A percentile compares a stretch with the other conserved stretches of the same genome.
Conservation (phyloP, 2,113 vertebrate species). For the Aegotheles bennettii region DNA sequence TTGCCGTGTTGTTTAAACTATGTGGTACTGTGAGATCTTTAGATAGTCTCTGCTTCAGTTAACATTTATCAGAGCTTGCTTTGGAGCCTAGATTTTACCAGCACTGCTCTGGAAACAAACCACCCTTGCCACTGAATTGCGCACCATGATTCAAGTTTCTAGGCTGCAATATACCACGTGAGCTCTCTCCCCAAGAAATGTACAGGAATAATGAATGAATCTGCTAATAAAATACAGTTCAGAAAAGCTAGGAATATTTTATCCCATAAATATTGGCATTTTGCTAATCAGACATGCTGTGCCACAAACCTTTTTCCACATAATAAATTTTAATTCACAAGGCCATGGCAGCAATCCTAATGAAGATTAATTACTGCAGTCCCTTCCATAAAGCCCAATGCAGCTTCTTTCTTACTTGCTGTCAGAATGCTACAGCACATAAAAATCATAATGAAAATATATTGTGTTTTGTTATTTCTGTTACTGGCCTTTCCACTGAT, state of each 20-base stretch:
- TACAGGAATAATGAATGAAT: constrained; percentile 36
- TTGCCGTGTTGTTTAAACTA: background rate
- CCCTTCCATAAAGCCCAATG: constrained; percentile 49
- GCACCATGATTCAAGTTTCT: background rate
- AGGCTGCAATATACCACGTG: background rate
- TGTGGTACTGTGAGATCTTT: background rate
- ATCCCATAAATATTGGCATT: constrained; percentile 49
- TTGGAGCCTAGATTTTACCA: background rate
- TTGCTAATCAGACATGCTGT: constrained; percentile 62
- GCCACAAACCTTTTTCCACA: constrained; percentile 44
- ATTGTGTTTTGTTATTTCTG: constrained; percentile 8
- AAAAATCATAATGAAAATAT: constrained; percentile 60
- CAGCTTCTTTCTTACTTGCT: constrained; percentile 56
- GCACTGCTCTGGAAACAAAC: background rate
- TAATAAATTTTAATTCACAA: constrained; percentile 73
- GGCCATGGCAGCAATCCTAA: constrained; percentile 61
- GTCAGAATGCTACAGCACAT: constrained; percentile 31
- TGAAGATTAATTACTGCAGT: constrained; percentile 77
- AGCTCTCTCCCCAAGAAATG: background rate
- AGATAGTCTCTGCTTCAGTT: background rate
- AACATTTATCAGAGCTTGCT: background rate
- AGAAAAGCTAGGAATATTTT: constrained; percentile 27
- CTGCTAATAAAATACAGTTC: constrained; percentile 36
- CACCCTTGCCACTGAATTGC: background rate
- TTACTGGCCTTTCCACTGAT: constrained; percentile 7